Percentiles rank a stretch among this genome's conserved stretches.
Evolutionary conservation across 2,888 invertebrate genomes (phyloP).

Genomic region (Anthophora plumipes): DNA sequence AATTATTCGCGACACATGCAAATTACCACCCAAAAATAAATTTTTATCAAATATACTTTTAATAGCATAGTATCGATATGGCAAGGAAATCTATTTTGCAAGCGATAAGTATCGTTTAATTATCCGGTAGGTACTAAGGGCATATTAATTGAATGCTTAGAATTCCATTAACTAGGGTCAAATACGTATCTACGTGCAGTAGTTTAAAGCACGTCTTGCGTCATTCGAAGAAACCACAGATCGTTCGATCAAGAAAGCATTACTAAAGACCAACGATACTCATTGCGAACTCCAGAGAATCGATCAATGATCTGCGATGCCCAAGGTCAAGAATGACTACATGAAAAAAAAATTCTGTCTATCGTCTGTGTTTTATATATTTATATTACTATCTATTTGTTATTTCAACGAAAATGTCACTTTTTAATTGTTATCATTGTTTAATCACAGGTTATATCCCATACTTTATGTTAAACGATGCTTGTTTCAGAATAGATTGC

Average conservation of each 20-base stretch:
- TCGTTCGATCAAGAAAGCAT: constrained; percentile 42
- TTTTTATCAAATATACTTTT: constrained; percentile 3
- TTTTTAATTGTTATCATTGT: not conserved
- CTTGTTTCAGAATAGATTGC: not conserved
- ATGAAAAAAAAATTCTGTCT: constrained; percentile 27
- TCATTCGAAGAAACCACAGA: constrained; percentile 55
- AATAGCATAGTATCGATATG: not conserved
- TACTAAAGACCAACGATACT: constrained; percentile 29
- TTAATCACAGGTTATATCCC: not conserved
- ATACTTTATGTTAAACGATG: not conserved
- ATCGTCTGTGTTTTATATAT: constrained; percentile 3
- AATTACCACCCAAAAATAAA: not conserved
- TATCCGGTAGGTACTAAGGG: constrained; percentile 64
- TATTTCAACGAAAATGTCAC: not conserved
- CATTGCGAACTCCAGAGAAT: constrained; percentile 32
- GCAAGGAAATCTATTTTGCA: constrained; percentile 28
- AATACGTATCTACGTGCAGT: constrained; percentile 60
- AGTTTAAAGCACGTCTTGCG: constrained; percentile 55
- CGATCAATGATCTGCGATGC: constrained; percentile 47
- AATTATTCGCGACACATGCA: not conserved
- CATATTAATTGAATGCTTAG: constrained; percentile 76
- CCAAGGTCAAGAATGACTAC: constrained; percentile 39
- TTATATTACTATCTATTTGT: not conserved
- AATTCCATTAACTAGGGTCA: constrained; percentile 75
- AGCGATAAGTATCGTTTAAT: constrained; percentile 61